phyloP scores from a whole-genome alignment of 2,113 vertebrate species.

The Nycticryphes semicollaris region DNA sequence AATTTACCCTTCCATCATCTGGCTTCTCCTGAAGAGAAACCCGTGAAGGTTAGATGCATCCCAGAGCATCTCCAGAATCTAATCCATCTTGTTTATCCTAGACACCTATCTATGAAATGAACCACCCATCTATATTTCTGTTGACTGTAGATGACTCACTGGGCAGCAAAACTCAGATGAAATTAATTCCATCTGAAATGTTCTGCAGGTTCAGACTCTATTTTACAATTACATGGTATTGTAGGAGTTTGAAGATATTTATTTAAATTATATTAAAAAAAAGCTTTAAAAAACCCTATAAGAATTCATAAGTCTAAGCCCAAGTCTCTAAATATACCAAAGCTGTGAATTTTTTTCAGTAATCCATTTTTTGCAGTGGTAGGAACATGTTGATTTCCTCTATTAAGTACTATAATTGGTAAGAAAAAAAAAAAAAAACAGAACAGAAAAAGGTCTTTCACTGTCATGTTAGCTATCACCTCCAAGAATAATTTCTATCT shows the following conservation, averaged over 20 bases:
- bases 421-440: neutral
- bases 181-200: neutral
- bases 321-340: neutral
- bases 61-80: neutral
- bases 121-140: neutral
- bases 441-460: slow-evolving; percentile 30
- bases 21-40: neutral
- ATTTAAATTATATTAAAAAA: neutral
- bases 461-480: slow-evolving; percentile 34
- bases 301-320: neutral
- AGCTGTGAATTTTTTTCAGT: slow-evolving; percentile 25
- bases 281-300: neutral
- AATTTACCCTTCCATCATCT: neutral
- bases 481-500: slow-evolving; percentile 53
- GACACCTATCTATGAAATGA: neutral
- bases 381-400: slow-evolving; percentile 34
- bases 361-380: slow-evolving; percentile 24
- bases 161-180: slow-evolving; percentile 14
- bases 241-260: slow-evolving; percentile 10
- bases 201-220: slow-evolving; percentile 2
- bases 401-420: slow-evolving; percentile 46
- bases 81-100: slow-evolving; percentile 12
- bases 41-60: neutral
- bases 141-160: slow-evolving; percentile 6
- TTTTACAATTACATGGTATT: slow-evolving; percentile 21